These are phyloP conservation scores for Cichlasoma orientale DNA, from an alignment of 2,797 vertebrate genomes.

Conservation along the genomic window DNA sequence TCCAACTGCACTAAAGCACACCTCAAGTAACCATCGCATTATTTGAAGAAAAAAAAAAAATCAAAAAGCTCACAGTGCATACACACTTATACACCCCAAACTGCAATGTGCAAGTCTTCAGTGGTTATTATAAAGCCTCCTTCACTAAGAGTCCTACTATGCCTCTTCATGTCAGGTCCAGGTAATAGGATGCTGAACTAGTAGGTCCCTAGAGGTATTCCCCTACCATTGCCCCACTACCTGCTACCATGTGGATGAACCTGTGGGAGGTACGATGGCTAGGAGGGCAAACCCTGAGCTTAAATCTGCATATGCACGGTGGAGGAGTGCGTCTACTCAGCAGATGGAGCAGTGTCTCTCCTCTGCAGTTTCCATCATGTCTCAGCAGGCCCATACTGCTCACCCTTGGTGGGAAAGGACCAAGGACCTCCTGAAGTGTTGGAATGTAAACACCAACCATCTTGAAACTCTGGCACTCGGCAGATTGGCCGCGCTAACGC, in stretches of 20 bases:
- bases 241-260: no score
- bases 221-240: no score
- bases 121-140: not conserved
- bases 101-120: not conserved
- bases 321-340: not conserved
- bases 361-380: not conserved
- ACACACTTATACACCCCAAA: not conserved
- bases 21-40: not conserved
- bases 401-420: not conserved
- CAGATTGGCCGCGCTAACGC: not conserved
- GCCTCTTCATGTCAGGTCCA: not conserved
- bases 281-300: no score
- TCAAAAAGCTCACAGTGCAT: not conserved
- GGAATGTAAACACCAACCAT: not conserved
- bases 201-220: no score
- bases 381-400: not conserved
- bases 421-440: not conserved
- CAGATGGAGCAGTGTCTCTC: not conserved
- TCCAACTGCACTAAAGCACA: not conserved
- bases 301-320: not conserved
- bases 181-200: no score
- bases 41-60: not conserved
- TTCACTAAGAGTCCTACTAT: not conserved
- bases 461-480: not conserved
- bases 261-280: no score